These are phyloP conservation scores for Ceratina australensis DNA, from an alignment of 1,140 invertebrate genomes.

Conservation along the genomic window DNA sequence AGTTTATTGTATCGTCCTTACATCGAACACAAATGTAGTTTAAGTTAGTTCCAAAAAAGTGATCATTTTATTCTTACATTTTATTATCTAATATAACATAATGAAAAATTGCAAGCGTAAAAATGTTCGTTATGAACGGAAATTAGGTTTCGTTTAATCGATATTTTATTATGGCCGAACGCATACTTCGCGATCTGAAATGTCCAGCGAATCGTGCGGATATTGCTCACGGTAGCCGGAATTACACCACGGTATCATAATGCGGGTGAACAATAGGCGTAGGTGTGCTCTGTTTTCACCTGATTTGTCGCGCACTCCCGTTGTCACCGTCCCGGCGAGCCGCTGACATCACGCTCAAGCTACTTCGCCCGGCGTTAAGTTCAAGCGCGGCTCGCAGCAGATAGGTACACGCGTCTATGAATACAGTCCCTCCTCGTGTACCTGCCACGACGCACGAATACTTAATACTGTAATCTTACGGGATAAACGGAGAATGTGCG, in stretches of 20 bases:
- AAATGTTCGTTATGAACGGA: too few species aligned
- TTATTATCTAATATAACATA: too few species aligned
- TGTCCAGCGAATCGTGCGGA: not conserved
- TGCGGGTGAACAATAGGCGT: not conserved
- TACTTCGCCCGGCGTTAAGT: constrained; percentile 57
- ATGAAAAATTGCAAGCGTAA: too few species aligned
- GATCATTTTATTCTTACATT: too few species aligned
- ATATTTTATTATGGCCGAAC: too few species aligned
- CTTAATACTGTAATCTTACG: constrained; percentile 61
- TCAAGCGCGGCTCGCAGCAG: constrained; percentile 50
- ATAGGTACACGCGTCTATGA: constrained; percentile 44
- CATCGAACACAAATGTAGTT: too few species aligned
- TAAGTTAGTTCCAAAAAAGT: too few species aligned
- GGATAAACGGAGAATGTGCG: constrained; percentile 3
- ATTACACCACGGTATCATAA: not conserved
- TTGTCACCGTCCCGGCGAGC: constrained; percentile 28
- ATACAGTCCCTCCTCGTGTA: constrained; percentile 42
- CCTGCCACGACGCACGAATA: constrained; percentile 60
- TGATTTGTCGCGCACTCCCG: constrained; percentile 43
- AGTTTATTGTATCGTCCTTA: too few species aligned
- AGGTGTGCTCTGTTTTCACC: constrained; percentile 40
- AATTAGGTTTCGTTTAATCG: too few species aligned
- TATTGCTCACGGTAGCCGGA: not conserved
- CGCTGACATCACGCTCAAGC: constrained; percentile 18
- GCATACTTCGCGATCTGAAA: not conserved